Conservation (phyloP, 53 echinoderm and acorn worm species). For the Paracentrotus lividus region DNA sequence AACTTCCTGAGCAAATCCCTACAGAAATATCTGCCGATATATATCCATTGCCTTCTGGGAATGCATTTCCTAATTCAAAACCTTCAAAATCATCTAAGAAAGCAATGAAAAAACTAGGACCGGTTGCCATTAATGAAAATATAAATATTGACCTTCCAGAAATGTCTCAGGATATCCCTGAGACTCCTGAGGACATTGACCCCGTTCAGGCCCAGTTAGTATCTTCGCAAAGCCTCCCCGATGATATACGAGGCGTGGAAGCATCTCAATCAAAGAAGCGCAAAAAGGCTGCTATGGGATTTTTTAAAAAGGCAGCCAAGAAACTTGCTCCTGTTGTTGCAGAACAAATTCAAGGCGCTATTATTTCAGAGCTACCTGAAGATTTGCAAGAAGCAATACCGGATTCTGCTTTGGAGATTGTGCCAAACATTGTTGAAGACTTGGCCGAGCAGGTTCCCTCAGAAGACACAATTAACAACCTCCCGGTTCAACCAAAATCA, state of each 20-base stretch:
- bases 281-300: not conserved
- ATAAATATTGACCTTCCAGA: not conserved
- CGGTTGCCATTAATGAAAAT: not conserved
- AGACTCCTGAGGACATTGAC: not conserved
- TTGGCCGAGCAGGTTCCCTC: not conserved
- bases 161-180: not conserved
- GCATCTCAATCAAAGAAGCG: not conserved
- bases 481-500: not conserved
- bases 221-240: not conserved
- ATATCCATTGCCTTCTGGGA: not conserved
- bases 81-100: not conserved
- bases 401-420: not conserved
- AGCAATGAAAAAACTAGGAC: no score
- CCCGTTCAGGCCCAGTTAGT: not conserved
- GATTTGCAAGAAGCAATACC: conserved; percentile 23
- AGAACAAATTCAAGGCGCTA: conserved; percentile 20
- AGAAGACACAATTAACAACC: not conserved
- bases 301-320: conserved; percentile 26
- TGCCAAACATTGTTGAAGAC: conserved; percentile 32
- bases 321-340: conserved; percentile 21
- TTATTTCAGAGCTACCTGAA: conserved; percentile 38
- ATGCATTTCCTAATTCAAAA: not conserved
- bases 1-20: not conserved
- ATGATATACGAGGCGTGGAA: not conserved
- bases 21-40: not conserved